Conservation (phyloP, 2,113 vertebrate species). For the Carassius carassius region DNA sequence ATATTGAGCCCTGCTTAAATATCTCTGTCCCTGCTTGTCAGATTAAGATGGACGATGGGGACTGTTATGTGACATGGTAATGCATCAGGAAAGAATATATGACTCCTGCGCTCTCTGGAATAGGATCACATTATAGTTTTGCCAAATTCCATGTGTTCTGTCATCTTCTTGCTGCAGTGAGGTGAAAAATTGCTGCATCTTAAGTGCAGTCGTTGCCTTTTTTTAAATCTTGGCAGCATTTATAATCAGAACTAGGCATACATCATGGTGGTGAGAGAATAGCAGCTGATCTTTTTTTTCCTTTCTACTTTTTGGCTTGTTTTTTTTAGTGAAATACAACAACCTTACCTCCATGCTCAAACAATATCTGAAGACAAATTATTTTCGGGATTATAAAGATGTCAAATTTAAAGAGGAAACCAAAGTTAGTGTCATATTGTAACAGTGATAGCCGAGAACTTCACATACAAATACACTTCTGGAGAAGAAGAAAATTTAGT, state of each 20-base stretch:
- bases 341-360: not conserved
- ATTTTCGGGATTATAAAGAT: not conserved
- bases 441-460: not conserved
- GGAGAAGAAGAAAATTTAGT: not conserved
- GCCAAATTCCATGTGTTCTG: conserved; percentile 36
- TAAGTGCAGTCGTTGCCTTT: conserved; percentile 27
- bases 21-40: conserved; percentile 37
- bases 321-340: not conserved
- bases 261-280: conserved; percentile 1
- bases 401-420: not conserved
- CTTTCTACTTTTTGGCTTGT: not conserved
- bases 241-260: not conserved
- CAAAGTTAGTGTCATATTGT: not conserved
- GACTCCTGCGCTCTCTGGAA: not conserved
- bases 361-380: not conserved
- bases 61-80: conserved; percentile 20
- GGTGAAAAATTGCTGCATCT: conserved; percentile 39
- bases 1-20: conserved; percentile 37
- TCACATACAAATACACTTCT: not conserved
- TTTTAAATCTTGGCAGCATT: conserved; percentile 25
- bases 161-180: conserved; percentile 21
- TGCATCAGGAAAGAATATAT: conserved; percentile 32
- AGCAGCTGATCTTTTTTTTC: not conserved
- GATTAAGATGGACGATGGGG: conserved; percentile 14
- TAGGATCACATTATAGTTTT: conserved; percentile 4